Base-by-base conservation (phyloP, 2,888 invertebrate genomes). In the Lasius fuliginosus region DNA sequence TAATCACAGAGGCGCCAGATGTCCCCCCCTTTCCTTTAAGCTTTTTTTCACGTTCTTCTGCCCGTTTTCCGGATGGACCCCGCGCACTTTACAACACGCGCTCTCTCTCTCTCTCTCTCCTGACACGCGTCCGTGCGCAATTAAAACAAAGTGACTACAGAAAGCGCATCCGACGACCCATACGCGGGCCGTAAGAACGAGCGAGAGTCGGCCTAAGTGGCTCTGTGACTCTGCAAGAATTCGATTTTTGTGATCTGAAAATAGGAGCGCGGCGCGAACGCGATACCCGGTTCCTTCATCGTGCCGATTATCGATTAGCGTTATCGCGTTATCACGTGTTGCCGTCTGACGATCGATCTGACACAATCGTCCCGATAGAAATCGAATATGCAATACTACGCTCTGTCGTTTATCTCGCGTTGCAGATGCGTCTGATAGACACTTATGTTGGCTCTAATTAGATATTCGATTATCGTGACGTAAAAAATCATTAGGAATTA, bases 221-320 rank as follows among this genome's bases (percentile, higher is more conserved):
- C 56, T 69, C 87, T 86, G 67, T 91, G 91, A 91, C 91, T 91
- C 89, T 85, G 91, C 91, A 91, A 82, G 85, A 91, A 86, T 88
- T 86, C 85, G 76, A 91, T 86, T 89, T 88, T 89, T 85, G 84
- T 79, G 79, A 73, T 67, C 83, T 81, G 85, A 86, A 88, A 88
- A 85, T 86, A 85, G 58, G n/a, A 53, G 53, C 53, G 4, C 75
- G 58, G 58, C 58, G 62, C 53, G 83, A 40, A 30, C 68, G 56
- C 36, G 36, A 82, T 85, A 83, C 81, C 77, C 67, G 58, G 30
- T 46, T n/a, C 40, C 23, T 71, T 69, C 83, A 77, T 82, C 86
- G 64, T 15, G 40, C 23, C 81, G 84, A 86, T 88, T 82, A 84
- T 86, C 86, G 68, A 36, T 36, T 36, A 36, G 49, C 81, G 83